Percentiles rank a stretch among this genome's conserved stretches.
Conservation (phyloP, 1,140 invertebrate genomes). For the Venustaconcha ellipsiformis region DNA sequence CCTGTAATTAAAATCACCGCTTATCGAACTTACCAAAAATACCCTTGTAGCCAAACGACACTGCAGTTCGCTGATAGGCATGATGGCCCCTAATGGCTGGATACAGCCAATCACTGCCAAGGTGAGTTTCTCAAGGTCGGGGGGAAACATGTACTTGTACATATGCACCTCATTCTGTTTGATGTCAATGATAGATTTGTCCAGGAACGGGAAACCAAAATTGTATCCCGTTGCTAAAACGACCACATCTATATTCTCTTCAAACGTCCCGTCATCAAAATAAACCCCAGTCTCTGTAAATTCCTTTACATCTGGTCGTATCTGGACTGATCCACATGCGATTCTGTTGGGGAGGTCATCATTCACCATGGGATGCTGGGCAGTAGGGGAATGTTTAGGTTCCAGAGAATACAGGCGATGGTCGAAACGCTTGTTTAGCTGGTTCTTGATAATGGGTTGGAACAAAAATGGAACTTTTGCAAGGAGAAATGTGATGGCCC, state of each 20-base stretch:
- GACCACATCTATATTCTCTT: constrained; percentile 58
- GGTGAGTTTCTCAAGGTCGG: constrained; percentile 50
- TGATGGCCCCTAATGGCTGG: constrained; percentile 71
- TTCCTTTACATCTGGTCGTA: constrained; percentile 62
- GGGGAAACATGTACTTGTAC: constrained; percentile 70
- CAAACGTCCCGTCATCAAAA: constrained; percentile 65
- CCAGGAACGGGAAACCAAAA: constrained; percentile 50
- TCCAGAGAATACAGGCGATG: constrained; percentile 68
- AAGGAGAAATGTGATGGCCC: constrained; percentile 6
- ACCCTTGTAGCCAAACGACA: constrained; percentile 43
- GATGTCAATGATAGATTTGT: constrained; percentile 39
- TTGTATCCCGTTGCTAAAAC: constrained; percentile 48
- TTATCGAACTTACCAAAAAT: constrained; percentile 36
- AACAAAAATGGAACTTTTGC: constrained; percentile 23
- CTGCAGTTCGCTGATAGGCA: constrained; percentile 58
- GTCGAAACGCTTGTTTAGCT: constrained; percentile 65
- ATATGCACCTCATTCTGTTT: constrained; percentile 60
- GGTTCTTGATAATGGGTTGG: background rate
- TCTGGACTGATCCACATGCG: constrained; percentile 67
- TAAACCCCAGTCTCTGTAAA: constrained; percentile 64
- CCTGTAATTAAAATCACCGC: background rate
- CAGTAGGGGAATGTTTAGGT: constrained; percentile 68
- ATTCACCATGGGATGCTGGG: constrained; percentile 72
- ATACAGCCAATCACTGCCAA: constrained; percentile 71
- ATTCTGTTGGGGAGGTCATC: constrained; percentile 73